These are phyloP conservation scores for Drosophila cyrtoloma DNA, from an alignment of 2,888 invertebrate genomes.

Conservation along the genomic window DNA sequence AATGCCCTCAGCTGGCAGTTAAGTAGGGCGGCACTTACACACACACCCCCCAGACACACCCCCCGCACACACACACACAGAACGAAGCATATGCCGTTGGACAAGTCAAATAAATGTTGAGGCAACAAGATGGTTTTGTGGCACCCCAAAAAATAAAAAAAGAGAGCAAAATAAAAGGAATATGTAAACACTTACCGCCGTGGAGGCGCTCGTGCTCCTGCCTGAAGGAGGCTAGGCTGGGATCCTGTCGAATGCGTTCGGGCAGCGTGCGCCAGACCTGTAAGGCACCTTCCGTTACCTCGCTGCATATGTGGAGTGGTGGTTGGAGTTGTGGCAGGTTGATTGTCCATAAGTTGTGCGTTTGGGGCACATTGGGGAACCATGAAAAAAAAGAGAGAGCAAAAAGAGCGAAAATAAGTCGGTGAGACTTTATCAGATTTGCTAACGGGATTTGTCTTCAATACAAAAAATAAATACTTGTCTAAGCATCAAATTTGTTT, in stretches of 20 bases:
- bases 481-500: slow-evolving; percentile 65
- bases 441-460: slow-evolving; percentile 45
- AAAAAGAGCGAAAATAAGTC: slow-evolving; percentile 31
- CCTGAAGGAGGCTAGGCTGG: slow-evolving; percentile 88
- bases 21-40: neutral
- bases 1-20: slow-evolving; percentile 12
- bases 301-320: slow-evolving; percentile 77
- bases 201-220: slow-evolving; percentile 85
- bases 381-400: slow-evolving; percentile 48
- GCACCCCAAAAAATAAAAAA: slow-evolving; percentile 8
- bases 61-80: neutral
- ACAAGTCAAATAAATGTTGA: slow-evolving; percentile 44
- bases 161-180: neutral
- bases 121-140: neutral
- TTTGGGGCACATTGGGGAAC: slow-evolving; percentile 70
- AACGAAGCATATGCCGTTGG: slow-evolving; percentile 18
- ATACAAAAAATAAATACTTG: slow-evolving; percentile 49
- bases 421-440: slow-evolving; percentile 71
- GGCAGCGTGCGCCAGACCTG: slow-evolving; percentile 89
- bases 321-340: neutral
- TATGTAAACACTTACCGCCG: slow-evolving; percentile 80
- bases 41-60: neutral
- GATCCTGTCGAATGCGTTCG: slow-evolving; percentile 89
- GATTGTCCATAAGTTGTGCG: slow-evolving; percentile 44
- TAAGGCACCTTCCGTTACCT: slow-evolving; percentile 88